Evolutionary conservation across 2,113 vertebrate species (phyloP).

Genomic region (Chlorocebus sabaeus): DNA sequence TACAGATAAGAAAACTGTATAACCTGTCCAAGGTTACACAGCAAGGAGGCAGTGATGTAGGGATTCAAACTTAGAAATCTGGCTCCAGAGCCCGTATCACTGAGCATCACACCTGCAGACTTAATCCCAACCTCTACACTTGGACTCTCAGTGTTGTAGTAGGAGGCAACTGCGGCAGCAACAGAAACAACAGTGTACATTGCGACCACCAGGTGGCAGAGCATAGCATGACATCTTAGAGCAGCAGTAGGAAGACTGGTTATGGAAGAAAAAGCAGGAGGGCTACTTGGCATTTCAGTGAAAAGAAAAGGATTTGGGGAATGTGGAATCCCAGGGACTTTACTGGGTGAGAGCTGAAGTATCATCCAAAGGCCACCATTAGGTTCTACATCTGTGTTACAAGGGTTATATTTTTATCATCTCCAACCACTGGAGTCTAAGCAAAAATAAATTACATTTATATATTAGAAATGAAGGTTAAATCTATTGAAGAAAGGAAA

Average conservation of each 20-base stretch:
- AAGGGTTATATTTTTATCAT: not conserved
- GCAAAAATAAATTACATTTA: not conserved
- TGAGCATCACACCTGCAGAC: not conserved
- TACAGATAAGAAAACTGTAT: not conserved
- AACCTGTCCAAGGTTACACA: not conserved
- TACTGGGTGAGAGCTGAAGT: not conserved
- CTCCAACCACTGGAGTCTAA: not conserved
- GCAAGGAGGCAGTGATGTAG: not conserved
- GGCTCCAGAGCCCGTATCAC: not conserved
- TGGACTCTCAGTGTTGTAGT: not conserved
- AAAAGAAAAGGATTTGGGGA: not conserved
- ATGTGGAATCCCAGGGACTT: not conserved
- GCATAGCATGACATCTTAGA: not conserved
- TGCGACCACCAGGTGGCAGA: constrained; percentile 34
- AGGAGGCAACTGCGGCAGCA: not conserved
- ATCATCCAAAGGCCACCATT: not conserved
- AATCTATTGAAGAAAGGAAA: not conserved
- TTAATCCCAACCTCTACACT: not conserved
- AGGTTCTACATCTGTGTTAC: not conserved
- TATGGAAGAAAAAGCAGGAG: not conserved
- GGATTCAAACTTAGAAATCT: not conserved
- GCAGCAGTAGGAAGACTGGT: not conserved
- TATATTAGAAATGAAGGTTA: not conserved
- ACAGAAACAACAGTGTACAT: not conserved
- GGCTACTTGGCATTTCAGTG: not conserved